Conservation (phyloP, 1,140 invertebrate genomes). For the Cydia splendana region DNA sequence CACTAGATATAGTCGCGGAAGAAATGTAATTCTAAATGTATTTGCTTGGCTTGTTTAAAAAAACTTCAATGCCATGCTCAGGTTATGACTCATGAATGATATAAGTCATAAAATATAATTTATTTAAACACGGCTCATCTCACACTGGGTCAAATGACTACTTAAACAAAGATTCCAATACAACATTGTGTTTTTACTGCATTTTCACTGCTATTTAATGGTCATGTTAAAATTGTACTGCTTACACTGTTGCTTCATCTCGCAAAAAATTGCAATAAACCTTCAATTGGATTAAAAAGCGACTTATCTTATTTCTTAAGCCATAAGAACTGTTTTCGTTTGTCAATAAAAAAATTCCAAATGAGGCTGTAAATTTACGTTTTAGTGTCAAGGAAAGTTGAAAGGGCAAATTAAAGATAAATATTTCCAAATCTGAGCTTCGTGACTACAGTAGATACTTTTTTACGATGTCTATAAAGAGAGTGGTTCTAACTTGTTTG, state of each 20-base stretch:
- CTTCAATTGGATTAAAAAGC: constrained; percentile 1
- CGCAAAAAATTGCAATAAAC: constrained; percentile 18
- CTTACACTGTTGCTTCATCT: constrained; percentile 3
- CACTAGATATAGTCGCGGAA: too few species aligned
- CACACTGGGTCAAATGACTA: constrained; percentile 9
- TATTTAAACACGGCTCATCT: constrained; percentile 2
- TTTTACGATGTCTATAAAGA: constrained; percentile 3
- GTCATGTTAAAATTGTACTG: constrained; percentile 23
- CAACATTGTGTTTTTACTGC: constrained; percentile 31
- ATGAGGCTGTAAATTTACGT: not conserved
- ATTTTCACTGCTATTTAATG: constrained; percentile 22
- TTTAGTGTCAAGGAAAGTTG: not conserved
- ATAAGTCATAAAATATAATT: constrained; percentile 10
- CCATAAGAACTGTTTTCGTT: not conserved
- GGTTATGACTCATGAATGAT: not conserved
- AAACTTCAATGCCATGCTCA: not conserved
- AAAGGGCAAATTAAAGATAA: constrained; percentile 19
- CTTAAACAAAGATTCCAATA: constrained; percentile 39
- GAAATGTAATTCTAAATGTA: too few species aligned
- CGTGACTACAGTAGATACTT: not conserved
- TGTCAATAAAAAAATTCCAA: not conserved
- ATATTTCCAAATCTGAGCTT: constrained; percentile 7
- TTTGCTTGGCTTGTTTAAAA: not conserved
- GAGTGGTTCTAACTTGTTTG: not conserved
- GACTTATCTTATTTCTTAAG: not conserved